Evolutionary conservation across 2,113 vertebrate genomes (phyloP), one percentile per base, ranked within the genome.

Genomic region (Tenrec ecaudatus): DNA sequence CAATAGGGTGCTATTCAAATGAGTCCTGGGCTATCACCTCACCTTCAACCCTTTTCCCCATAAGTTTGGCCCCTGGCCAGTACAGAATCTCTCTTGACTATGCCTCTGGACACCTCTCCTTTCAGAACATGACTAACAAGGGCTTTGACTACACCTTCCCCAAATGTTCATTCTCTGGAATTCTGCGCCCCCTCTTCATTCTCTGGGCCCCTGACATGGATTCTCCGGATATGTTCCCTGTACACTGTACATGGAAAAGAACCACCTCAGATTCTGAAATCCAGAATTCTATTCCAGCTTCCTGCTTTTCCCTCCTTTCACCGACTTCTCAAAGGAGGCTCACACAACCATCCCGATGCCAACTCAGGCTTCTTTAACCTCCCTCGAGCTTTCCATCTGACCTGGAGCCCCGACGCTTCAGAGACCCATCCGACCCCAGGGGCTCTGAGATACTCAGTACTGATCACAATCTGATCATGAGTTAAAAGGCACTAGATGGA

Each of bases 101-200:
- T 36, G 96, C 98, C 7, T 97, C 97, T 68, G 98, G 97, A 5
- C 78, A 96, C 66, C 83, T 98, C 90, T 98, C 98, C 2, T 98
- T 98, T 94, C 97, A 97, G 94, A 97, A 98, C 5, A 89, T 95
- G 43, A 97, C 97, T 25, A 96, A 95, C 84, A 98, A 91, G 80
- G 33, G 81, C 10, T 96, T 97, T 68, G 97, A 98, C 25, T 97
- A 94, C 57, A 97, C 97, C 0, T 98, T 97, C 75, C 91, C 82
- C 1, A 88, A 95, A 80, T 43, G 60, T 73, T 64, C 82, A 12
- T 98, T 98, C 77, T 82, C 94, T 66, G 97, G 97, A 64, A 95
- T 69, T 87, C 95, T 98, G 77, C 93, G 97, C 86, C 96, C 98
- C 0, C 98, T 98, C 91, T 98, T 98, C 94, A 97, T 98, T 95